These are phyloP conservation scores for Pseudois nayaur DNA, from an alignment of 2,113 vertebrate genomes.

Conservation along the genomic window DNA sequence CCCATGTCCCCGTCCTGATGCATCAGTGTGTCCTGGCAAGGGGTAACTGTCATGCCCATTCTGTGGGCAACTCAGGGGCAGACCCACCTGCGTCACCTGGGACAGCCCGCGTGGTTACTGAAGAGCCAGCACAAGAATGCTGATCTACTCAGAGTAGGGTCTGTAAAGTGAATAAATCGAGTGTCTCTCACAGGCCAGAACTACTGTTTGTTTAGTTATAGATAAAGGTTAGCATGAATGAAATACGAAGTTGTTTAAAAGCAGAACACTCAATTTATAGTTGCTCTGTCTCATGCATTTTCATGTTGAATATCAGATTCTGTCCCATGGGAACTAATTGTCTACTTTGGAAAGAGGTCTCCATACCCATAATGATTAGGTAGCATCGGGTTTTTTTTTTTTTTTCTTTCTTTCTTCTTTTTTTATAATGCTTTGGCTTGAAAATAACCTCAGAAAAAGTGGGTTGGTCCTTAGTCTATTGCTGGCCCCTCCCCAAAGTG, in stretches of 20 bases:
- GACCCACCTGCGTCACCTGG: rapidly evolving
- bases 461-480: background rate
- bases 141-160: background rate
- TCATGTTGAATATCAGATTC: background rate
- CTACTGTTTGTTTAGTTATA: background rate
- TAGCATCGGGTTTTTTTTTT: background rate
- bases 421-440: background rate
- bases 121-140: background rate
- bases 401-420: background rate
- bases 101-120: rapidly evolving
- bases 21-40: background rate
- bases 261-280: background rate
- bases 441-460: background rate
- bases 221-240: background rate
- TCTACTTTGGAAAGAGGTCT: background rate
- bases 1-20: no score
- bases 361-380: background rate
- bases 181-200: background rate
- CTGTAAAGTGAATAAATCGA: background rate
- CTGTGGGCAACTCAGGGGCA: background rate
- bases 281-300: background rate
- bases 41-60: background rate
- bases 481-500: background rate
- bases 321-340: background rate
- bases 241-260: background rate